Conservation (phyloP, 2,797 vertebrate genomes). For the Perodicticus potto region DNA sequence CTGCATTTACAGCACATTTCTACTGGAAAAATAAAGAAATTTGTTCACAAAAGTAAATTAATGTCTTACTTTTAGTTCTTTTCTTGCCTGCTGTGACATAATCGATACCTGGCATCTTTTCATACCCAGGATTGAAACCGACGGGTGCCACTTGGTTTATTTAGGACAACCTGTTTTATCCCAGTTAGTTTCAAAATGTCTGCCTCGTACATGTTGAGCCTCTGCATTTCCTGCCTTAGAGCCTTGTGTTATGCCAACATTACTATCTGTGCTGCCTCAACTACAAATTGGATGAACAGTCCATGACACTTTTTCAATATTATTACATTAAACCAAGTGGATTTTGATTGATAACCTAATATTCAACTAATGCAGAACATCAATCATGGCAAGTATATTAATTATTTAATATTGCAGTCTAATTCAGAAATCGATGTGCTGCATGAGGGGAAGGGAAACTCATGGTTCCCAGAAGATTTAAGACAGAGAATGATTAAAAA, state of each 20-base stretch:
- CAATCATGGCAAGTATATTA: constrained; percentile 99
- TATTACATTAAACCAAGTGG: constrained; percentile 99
- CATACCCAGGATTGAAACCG: constrained; percentile 76
- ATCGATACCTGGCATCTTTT: constrained; percentile 67
- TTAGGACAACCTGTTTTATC: constrained; percentile 80
- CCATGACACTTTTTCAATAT: constrained; percentile 99
- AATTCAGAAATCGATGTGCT: constrained; percentile 99
- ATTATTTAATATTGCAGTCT: constrained; percentile 99
- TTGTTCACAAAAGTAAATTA: constrained; percentile 48
- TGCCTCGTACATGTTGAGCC: constrained; percentile 86
- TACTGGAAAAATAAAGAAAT: constrained; percentile 65
- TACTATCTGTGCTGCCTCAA: constrained; percentile 96
- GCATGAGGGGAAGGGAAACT: constrained; percentile 91
- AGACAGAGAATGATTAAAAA: constrained; percentile 91
- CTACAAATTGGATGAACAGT: constrained; percentile 99
- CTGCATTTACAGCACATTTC: neutral
- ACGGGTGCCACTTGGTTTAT: constrained; percentile 82
- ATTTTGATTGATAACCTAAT: constrained; percentile 99
- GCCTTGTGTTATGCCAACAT: constrained; percentile 93
- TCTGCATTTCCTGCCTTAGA: constrained; percentile 89
- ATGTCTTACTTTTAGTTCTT: constrained; percentile 36
- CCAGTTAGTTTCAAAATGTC: constrained; percentile 80
- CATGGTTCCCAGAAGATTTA: constrained; percentile 91
- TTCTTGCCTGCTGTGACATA: neutral
- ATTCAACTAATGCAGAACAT: constrained; percentile 99